These are phyloP conservation scores for Podiceps cristatus DNA, from an alignment of 2,113 vertebrate genomes.

Conservation along the genomic window DNA sequence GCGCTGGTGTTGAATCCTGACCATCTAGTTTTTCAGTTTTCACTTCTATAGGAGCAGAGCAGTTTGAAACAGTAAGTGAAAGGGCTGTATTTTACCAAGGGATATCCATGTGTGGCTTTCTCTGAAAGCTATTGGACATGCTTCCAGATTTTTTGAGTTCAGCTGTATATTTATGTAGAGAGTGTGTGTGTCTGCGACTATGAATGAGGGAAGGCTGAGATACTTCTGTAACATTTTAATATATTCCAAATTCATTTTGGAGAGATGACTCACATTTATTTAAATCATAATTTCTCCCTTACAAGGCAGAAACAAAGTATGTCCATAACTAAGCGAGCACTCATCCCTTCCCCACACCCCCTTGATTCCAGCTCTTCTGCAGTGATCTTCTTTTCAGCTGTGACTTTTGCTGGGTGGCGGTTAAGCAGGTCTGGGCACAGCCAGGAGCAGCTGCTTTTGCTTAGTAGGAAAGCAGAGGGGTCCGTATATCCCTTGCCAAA, in stretches of 20 bases:
- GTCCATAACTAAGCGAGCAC: constrained; percentile 14
- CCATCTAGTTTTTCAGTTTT: not conserved
- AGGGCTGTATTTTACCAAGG: not conserved
- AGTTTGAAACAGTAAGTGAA: not conserved
- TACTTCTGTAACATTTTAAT: constrained; percentile 41
- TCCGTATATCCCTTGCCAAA: not conserved
- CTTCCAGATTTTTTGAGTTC: constrained; percentile 27
- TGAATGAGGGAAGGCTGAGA: not conserved
- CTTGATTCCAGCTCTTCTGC: not conserved
- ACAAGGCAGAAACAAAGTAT: constrained; percentile 47
- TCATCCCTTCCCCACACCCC: not conserved
- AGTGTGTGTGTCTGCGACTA: not conserved
- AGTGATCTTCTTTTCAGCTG: not conserved
- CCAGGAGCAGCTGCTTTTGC: constrained; percentile 47
- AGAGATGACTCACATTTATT: constrained; percentile 52
- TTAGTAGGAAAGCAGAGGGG: constrained; percentile 1
- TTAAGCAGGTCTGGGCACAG: not conserved
- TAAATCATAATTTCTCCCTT: constrained; percentile 63
- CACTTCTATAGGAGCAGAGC: not conserved
- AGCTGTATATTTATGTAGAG: not conserved
- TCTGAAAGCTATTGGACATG: not conserved
- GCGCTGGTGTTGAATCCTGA: not conserved
- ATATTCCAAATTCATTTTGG: constrained; percentile 33
- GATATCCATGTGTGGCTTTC: not conserved
- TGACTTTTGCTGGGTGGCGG: not conserved